Evolutionary conservation across 2,888 invertebrate species (phyloP).

Genomic region (Embidobia sp.): DNA sequence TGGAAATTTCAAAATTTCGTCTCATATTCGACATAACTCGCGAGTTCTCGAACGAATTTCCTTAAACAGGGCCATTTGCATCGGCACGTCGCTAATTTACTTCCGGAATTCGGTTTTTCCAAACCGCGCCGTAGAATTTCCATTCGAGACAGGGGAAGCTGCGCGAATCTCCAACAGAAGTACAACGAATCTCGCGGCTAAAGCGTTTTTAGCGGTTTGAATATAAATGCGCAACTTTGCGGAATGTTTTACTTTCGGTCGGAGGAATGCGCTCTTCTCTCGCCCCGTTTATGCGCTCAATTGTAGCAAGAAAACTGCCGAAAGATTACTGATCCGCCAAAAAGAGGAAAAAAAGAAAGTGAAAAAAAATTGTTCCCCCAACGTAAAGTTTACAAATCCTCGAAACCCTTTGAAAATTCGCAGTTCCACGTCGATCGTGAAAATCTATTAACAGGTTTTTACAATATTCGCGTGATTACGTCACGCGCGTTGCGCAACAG

Average conservation of each 20-base stretch:
- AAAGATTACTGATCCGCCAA: no score
- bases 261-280: constrained; percentile 12
- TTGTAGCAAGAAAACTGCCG: background rate
- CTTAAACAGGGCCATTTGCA: background rate
- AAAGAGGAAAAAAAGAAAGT: no score
- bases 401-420: no score
- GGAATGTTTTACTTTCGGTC: constrained; percentile 35
- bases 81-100: background rate
- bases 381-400: no score
- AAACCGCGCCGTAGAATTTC: constrained; percentile 14
- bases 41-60: no score
- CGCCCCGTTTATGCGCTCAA: background rate
- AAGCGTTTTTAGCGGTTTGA: constrained; percentile 44
- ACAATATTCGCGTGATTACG: background rate
- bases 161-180: constrained; percentile 22
- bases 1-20: no score
- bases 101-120: background rate
- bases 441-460: constrained; percentile 3
- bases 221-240: constrained; percentile 48
- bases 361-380: no score
- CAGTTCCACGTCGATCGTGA: background rate
- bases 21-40: no score
- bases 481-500: constrained; percentile 12
- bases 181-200: constrained; percentile 23
- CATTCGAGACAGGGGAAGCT: background rate